These are phyloP conservation scores for Timema cristinae DNA, from an alignment of 2,888 invertebrate genomes.

Conservation along the genomic window DNA sequence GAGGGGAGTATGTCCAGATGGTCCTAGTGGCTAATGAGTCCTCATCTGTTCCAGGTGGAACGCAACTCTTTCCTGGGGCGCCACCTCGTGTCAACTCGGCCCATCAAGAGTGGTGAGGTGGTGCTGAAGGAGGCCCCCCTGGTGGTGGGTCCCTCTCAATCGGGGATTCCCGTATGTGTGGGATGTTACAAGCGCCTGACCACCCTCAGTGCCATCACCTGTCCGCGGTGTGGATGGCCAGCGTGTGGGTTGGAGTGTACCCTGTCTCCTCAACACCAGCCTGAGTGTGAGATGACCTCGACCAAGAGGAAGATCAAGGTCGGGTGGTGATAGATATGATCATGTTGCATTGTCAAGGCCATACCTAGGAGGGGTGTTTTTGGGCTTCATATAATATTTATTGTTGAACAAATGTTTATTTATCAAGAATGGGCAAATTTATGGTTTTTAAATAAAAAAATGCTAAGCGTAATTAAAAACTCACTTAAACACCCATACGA, in stretches of 20 bases:
- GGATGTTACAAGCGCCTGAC: constrained; percentile 57
- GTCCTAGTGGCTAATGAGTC: too few relatives aligned
- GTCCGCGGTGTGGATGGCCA: constrained; percentile 69
- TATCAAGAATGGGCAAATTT: too few relatives aligned
- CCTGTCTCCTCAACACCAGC: constrained; percentile 55
- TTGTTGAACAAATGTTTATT: too few relatives aligned
- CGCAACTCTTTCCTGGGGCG: constrained; percentile 59
- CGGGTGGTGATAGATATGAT: constrained; percentile 44
- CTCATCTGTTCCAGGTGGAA: constrained; percentile 14
- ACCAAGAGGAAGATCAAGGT: constrained; percentile 56
- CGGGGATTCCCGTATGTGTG: constrained; percentile 68
- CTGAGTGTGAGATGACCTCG: constrained; percentile 67
- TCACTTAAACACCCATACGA: too few relatives aligned
- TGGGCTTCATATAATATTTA: too few relatives aligned
- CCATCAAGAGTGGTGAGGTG: constrained; percentile 65
- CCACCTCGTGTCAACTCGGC: constrained; percentile 64
- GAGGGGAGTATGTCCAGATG: too few relatives aligned
- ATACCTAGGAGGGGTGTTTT: not conserved
- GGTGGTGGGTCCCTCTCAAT: constrained; percentile 68
- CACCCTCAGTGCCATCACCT: not conserved
- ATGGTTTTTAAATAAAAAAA: too few relatives aligned
- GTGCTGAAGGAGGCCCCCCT: constrained; percentile 62
- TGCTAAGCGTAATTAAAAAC: too few relatives aligned
- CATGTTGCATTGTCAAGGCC: not conserved
- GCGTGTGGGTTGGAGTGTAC: constrained; percentile 66